These are phyloP conservation scores for Lycopodina hypogea DNA, from an alignment of 37 sponge, comb jelly and placozoan species.

Conservation along the genomic window DNA sequence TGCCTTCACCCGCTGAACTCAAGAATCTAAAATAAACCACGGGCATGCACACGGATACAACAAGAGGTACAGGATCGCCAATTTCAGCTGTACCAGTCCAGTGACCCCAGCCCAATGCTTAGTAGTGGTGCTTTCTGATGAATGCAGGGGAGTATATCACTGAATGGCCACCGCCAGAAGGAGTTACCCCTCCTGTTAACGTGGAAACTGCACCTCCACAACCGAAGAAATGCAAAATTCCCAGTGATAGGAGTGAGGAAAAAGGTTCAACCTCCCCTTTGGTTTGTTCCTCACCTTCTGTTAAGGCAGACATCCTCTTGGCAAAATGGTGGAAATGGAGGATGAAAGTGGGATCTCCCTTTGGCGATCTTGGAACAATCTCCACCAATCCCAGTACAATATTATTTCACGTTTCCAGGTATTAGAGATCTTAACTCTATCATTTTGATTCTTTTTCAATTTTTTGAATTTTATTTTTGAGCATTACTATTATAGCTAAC, in stretches of 20 bases:
- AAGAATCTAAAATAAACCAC: too few relatives aligned
- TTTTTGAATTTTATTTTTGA: neutral
- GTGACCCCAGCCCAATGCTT: too few relatives aligned
- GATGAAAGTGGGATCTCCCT: neutral
- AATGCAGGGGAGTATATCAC: constrained; percentile 12
- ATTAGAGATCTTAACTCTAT: neutral
- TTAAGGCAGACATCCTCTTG: constrained; percentile 1
- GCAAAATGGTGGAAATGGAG: constrained; percentile 46
- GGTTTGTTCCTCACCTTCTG: neutral
- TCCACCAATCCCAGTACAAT: constrained; percentile 25
- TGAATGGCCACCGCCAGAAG: constrained; percentile 36
- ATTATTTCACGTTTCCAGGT: constrained; percentile 24
- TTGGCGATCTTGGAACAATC: neutral
- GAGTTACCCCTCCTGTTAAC: neutral
- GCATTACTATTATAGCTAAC: neutral
- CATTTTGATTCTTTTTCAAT: too few relatives aligned
- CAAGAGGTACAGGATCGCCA: too few relatives aligned
- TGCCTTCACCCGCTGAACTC: too few relatives aligned
- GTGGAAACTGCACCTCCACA: neutral
- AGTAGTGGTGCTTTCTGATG: neutral
- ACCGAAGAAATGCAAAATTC: neutral
- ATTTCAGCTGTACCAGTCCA: too few relatives aligned
- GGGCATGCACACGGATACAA: too few relatives aligned
- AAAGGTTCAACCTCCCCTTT: neutral
- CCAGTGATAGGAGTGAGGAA: neutral